Conservation (phyloP, 2,797 vertebrate genomes). For the Melanotaenia nigrans region DNA sequence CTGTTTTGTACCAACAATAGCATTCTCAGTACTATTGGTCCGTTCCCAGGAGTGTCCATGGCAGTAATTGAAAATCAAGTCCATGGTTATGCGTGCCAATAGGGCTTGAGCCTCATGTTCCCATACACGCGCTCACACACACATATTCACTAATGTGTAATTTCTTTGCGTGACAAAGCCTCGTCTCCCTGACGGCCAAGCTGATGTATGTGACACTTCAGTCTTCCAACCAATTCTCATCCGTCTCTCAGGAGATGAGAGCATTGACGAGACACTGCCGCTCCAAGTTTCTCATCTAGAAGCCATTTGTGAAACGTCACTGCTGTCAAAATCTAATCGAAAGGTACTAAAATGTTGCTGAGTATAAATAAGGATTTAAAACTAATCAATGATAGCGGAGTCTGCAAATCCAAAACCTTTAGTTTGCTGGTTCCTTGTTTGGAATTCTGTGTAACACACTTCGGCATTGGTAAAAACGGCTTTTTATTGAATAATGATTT, state of each 20-base stretch:
- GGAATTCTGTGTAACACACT: not conserved
- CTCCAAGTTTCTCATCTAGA: conserved; percentile 12
- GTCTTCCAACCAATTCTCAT: conserved; percentile 56
- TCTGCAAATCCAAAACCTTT: not conserved
- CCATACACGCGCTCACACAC: conserved; percentile 43
- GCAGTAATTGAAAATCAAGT: conserved; percentile 76
- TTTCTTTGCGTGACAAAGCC: conserved; percentile 61
- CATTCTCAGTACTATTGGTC: conserved; percentile 27
- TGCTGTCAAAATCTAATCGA: conserved; percentile 18
- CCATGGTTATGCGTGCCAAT: conserved; percentile 37
- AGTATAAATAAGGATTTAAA: conserved; percentile 3
- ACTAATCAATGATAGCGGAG: not conserved
- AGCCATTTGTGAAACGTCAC: conserved; percentile 15
- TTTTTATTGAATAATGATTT: not conserved
- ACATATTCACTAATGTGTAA: conserved; percentile 55
- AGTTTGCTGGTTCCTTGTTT: not conserved
- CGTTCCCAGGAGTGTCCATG: conserved; percentile 42
- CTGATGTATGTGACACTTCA: conserved; percentile 67
- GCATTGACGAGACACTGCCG: conserved; percentile 13
- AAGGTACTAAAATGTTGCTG: conserved; percentile 4
- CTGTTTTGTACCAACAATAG: conserved; percentile 63
- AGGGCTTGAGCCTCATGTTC: conserved; percentile 33
- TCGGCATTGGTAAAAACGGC: not conserved
- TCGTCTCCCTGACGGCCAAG: conserved; percentile 36
- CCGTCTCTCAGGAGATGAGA: conserved; percentile 51